Percentiles rank a stretch among this genome's conserved stretches.
phyloP scores from a whole-genome alignment of 2,888 invertebrate species.

The Chorisops tibialis region DNA sequence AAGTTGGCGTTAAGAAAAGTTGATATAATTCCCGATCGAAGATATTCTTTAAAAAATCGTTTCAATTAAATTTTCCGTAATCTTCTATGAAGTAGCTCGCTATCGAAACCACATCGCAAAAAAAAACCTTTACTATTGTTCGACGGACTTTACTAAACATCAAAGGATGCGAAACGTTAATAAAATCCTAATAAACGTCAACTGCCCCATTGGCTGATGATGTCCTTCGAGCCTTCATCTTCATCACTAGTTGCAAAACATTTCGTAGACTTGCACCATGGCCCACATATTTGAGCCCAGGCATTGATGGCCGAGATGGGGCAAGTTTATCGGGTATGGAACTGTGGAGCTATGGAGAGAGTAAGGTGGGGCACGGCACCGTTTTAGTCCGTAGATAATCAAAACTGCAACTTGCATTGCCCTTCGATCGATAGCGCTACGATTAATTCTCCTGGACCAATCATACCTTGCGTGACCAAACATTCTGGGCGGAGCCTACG shows the following conservation, averaged over 20 bases:
- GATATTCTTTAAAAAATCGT: too few relatives aligned
- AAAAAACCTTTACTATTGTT: too few relatives aligned
- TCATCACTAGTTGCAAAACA: not conserved
- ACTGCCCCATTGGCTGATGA: conserved; percentile 23
- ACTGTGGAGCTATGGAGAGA: not conserved
- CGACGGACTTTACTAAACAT: too few relatives aligned
- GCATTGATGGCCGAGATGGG: too few relatives aligned
- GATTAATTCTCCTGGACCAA: conserved; percentile 38
- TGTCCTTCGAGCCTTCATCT: conserved; percentile 17
- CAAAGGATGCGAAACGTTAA: conserved; percentile 5
- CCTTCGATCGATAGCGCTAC: conserved; percentile 35
- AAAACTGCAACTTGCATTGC: conserved; percentile 35
- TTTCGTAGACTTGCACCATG: too few relatives aligned
- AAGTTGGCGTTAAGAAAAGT: too few relatives aligned
- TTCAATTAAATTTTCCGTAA: too few relatives aligned
- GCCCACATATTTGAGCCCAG: too few relatives aligned
- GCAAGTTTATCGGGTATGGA: not conserved
- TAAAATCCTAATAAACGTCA: conserved; percentile 29
- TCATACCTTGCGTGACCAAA: conserved; percentile 38
- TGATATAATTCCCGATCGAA: too few relatives aligned
- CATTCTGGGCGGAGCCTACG: conserved; percentile 37
- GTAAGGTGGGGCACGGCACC: not conserved
- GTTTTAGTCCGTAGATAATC: conserved; percentile 27
- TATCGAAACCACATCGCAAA: too few relatives aligned
- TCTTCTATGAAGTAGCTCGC: too few relatives aligned